Conservation (phyloP, 1,140 invertebrate genomes). For the Drosophila trapezifrons region DNA sequence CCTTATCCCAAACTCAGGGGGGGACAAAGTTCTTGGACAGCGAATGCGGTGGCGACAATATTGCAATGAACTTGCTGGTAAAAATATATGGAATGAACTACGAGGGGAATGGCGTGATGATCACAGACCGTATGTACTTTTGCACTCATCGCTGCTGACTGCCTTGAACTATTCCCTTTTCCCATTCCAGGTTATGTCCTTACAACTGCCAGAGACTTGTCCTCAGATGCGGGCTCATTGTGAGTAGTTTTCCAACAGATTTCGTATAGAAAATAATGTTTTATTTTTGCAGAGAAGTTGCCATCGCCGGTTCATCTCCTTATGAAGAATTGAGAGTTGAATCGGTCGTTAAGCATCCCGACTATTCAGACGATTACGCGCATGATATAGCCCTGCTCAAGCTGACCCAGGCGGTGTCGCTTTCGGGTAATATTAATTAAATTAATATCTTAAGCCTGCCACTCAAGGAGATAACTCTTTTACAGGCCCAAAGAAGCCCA, state of each 20-base stretch:
- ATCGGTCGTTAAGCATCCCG: neutral
- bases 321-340: neutral
- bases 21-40: neutral
- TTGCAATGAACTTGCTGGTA: neutral
- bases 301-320: too few species aligned
- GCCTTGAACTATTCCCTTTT: too few species aligned
- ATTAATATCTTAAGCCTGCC: neutral
- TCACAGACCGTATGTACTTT: constrained; percentile 13
- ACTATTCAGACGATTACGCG: neutral
- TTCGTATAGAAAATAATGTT: neutral
- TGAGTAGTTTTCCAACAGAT: neutral
- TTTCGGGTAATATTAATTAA: neutral
- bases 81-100: neutral
- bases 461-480: neutral
- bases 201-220: constrained; percentile 6
- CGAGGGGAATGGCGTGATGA: neutral
- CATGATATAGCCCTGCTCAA: constrained; percentile 11
- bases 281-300: neutral
- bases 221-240: neutral
- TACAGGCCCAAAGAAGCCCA: neutral
- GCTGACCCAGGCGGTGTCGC: neutral
- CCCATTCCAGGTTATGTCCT: constrained; percentile 7
- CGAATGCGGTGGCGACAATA: neutral
- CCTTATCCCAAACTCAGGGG: too few species aligned
- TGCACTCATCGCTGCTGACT: too few species aligned